Evolutionary conservation across 2,113 vertebrate species (phyloP).

Genomic region (Gopherus evgoodei): DNA sequence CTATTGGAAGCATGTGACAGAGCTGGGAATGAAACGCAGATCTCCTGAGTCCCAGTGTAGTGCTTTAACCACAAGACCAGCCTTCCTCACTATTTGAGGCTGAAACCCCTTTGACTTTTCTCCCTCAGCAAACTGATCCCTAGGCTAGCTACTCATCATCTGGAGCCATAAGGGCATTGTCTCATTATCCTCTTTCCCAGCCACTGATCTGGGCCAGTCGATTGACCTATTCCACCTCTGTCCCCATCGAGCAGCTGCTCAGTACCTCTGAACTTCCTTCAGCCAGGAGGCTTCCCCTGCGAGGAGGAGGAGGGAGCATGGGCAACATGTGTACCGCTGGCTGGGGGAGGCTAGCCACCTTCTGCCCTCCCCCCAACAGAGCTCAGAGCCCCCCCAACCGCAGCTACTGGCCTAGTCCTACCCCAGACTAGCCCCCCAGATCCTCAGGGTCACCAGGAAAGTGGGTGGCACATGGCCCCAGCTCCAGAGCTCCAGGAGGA

Average conservation of each 20-base stretch:
- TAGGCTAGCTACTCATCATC: neutral
- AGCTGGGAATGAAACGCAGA: neutral
- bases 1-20: neutral
- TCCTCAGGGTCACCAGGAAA: too few species aligned
- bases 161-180: neutral
- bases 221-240: neutral
- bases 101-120: neutral
- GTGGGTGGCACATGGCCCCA: too few species aligned
- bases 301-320: neutral
- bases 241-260: neutral
- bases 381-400: too few species aligned
- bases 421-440: too few species aligned
- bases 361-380: too few species aligned
- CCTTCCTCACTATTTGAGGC: neutral
- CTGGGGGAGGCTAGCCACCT: too few species aligned
- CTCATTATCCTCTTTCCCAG: neutral
- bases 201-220: neutral
- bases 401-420: too few species aligned
- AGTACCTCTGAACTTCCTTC: neutral
- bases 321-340: too few species aligned
- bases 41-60: neutral
- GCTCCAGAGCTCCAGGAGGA: too few species aligned
- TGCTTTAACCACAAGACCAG: neutral
- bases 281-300: neutral
- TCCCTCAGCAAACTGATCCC: neutral